phyloP scores from a whole-genome alignment of 1,140 invertebrate species.

The Lepidurus couesii region DNA sequence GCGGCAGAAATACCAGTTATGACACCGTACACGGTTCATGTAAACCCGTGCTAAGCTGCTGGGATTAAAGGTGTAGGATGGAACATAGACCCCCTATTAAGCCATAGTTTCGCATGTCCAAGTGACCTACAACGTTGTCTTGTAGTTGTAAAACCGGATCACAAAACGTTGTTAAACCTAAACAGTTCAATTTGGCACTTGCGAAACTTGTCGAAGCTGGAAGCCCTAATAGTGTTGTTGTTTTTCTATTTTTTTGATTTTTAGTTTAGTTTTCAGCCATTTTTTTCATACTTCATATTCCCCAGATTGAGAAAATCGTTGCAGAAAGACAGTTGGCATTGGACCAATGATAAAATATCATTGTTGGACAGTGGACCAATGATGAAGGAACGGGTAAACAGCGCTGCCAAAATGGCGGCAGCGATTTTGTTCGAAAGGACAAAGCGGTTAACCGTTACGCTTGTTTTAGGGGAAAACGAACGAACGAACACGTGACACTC shows the following conservation, averaged over 20 bases:
- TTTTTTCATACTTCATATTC: background rate
- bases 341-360: no score
- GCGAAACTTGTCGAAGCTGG: background rate
- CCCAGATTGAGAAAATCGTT: no score
- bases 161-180: constrained; percentile 14
- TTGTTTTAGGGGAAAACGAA: no score
- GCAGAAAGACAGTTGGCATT: no score
- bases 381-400: no score
- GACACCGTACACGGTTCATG: constrained; percentile 16
- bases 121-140: no score
- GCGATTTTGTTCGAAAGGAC: background rate
- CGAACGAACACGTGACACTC: no score
- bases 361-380: no score
- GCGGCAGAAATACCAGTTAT: background rate
- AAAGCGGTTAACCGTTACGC: background rate
- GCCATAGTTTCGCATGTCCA: no score
- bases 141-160: background rate
- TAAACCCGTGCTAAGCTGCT: background rate
- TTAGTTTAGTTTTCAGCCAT: background rate
- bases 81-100: no score
- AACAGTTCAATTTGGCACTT: constrained; percentile 22
- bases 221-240: background rate
- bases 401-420: no score
- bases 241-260: background rate
- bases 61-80: no score